phyloP scores from a whole-genome alignment of 1,140 invertebrate genomes.

The Leptinotarsa defecta region DNA sequence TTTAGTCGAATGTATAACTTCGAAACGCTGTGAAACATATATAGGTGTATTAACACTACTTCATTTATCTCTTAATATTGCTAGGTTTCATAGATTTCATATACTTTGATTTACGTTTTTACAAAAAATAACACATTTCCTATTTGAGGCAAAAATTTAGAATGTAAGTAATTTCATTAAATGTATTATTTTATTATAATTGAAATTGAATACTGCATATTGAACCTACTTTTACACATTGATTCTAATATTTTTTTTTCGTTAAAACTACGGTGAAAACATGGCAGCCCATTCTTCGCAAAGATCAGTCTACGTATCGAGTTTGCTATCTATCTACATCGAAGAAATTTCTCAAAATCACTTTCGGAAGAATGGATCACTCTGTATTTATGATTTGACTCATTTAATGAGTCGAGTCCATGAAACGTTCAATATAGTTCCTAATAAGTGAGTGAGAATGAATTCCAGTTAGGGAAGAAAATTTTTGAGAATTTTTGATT shows the following conservation, averaged over 20 bases:
- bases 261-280: not conserved
- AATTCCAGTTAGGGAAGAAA: not conserved
- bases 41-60: constrained; percentile 8
- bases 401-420: constrained; percentile 44
- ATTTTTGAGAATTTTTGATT: not conserved
- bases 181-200: constrained; percentile 25
- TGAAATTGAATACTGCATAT: constrained; percentile 27
- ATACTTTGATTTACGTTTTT: constrained; percentile 34
- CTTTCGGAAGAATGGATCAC: constrained; percentile 6
- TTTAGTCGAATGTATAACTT: constrained; percentile 8
- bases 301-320: not conserved
- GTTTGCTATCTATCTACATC: not conserved
- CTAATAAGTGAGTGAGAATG: constrained; percentile 22
- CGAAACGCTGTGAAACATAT: constrained; percentile 26
- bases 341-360: constrained; percentile 25
- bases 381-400: constrained; percentile 31
- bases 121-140: constrained; percentile 38
- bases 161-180: constrained; percentile 42
- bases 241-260: constrained; percentile 32
- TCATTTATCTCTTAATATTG: constrained; percentile 30
- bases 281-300: constrained; percentile 1
- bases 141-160: constrained; percentile 48
- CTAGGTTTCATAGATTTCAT: constrained; percentile 34
- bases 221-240: constrained; percentile 29
- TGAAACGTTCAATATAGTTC: constrained; percentile 30